Base-by-base conservation (phyloP, 2,797 vertebrate species). In the Brachyrhaphis roseni region DNA sequence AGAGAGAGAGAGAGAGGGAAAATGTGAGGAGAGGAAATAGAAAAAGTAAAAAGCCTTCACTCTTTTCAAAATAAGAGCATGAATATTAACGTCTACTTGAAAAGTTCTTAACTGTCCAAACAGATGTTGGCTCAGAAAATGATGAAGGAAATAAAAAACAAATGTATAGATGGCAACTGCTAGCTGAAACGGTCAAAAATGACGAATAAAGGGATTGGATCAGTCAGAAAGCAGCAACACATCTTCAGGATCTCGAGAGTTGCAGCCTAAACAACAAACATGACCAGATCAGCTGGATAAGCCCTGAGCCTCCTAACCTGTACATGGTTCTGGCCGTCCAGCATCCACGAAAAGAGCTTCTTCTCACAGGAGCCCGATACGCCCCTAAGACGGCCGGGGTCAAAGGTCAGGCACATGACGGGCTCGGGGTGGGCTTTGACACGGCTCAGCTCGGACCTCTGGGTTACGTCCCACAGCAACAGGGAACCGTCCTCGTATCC, bases 401-500 rank as follows among this genome's bases (percentile, higher is more conserved):
- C 97, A 94, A 99, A 97, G 95, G 98, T 97, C 93, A 99, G 95
- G 92, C 97, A 96, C 97, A 98, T 98, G 93, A 99, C 89, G 2
- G 98, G 97, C 91, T 98, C 97, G 28, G 95, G 90, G 90, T 98
- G 97, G 95, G 95, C 97, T 89, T 90, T 79, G 51, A 96, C 87
- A 39, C 76, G 94, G 93, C 97, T 97, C 93, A 97, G 87, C 0
- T 72, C 84, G 90, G 93, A 96, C 89, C 96, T 95, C 90, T 90
- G 95, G 18, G 96, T 96, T 85, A 99, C 78, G 80, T 97, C 97
- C 98, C 98, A 99, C 80, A 99, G 96, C 86, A 95, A 81, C 87
- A 99, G 91, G 1, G 97, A 98, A 79, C 98, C 98, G 0, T 98
- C 96, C 94, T 99, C 98, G 20, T 99, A 99, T 77, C 98, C 98